Base-by-base conservation (phyloP, 2,797 vertebrate species). In the Ispidina lecontei region DNA sequence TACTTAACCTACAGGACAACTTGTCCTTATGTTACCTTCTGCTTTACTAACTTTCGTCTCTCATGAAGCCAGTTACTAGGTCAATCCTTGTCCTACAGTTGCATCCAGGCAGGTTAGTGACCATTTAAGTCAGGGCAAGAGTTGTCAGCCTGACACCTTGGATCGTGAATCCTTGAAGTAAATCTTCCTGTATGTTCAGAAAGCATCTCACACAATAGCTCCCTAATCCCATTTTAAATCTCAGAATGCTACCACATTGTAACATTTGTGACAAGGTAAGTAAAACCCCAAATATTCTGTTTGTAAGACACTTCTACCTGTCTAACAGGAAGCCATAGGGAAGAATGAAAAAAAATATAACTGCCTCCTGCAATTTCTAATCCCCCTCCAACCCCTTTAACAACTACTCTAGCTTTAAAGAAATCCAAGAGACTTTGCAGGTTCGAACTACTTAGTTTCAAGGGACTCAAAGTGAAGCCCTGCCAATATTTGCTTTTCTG, bases 401-500 rank as follows among this genome's bases (percentile, higher is more conserved):
- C n/a, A 69, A 56, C 44, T 20, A 62, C 28, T 4, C 78, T 14
- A 62, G 28, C 31, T 72, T 71, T 25, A 49, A 87, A 94, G 74
- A 54, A 65, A 33, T 13, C 37, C 37, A 54, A 39, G 47, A 69
- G 62, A 39, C 21, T 81, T 60, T 39, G 35, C 56, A 89, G 29
- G 69, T 83, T 91, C 7, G 8, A 93, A 79, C 43, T 54, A 33
- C 33, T 58, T 52, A 31, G 62, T 85, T 86, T 51, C 37, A 21
- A 62, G 49, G 28, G 73, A 85, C 70, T n/a, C 55, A 67, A 72
- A 88, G 51, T 6, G 18, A 85, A 93, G 52, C 29, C 70, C 69
- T 83, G 71, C 70, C 77, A 89, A 90, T 84, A 80, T 82, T 71
- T 92, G 83, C 43, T 80, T 76, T 90, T 82, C 71, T 75, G 65